Evolutionary conservation across 2,797 vertebrate genomes (phyloP).

Genomic region (Cheracebus regulus): DNA sequence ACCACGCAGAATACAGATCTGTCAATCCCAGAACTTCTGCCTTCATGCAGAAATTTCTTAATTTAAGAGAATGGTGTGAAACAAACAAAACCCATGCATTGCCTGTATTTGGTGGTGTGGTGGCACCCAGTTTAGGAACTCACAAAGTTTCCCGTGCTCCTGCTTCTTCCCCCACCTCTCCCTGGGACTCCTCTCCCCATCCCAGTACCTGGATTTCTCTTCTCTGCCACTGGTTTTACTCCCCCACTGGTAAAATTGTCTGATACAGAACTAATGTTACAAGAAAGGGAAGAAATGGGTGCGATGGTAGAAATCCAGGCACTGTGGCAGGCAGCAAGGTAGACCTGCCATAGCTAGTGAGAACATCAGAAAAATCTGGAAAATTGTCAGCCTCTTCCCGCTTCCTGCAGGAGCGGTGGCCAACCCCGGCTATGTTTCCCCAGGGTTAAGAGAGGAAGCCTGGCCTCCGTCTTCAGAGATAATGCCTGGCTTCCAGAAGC

Average conservation of each 20-base stretch:
- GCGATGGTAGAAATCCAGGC: background rate
- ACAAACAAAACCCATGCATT: accelerated
- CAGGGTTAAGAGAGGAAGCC: accelerated
- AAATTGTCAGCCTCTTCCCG: accelerated
- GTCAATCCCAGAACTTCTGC: too few relatives aligned
- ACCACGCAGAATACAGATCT: accelerated
- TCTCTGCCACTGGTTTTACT: accelerated
- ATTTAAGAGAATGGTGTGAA: accelerated
- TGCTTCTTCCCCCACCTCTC: accelerated
- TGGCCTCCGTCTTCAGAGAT: background rate
- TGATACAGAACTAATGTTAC: accelerated
- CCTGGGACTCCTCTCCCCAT: accelerated
- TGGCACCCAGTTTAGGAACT: background rate
- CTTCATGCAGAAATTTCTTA: accelerated
- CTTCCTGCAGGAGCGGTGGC: background rate
- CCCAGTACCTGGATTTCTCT: background rate
- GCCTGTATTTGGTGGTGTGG: accelerated
- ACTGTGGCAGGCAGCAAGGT: accelerated
- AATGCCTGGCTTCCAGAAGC: background rate
- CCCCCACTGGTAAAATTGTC: accelerated
- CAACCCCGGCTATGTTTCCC: background rate
- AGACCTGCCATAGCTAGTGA: background rate
- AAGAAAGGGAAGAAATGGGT: background rate
- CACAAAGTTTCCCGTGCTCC: accelerated
- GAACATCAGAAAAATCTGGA: background rate